A percentile compares a stretch with the other conserved stretches of the same genome.
phyloP scores from a whole-genome alignment of 2,888 invertebrate species.

The Nomada goodeniana region DNA sequence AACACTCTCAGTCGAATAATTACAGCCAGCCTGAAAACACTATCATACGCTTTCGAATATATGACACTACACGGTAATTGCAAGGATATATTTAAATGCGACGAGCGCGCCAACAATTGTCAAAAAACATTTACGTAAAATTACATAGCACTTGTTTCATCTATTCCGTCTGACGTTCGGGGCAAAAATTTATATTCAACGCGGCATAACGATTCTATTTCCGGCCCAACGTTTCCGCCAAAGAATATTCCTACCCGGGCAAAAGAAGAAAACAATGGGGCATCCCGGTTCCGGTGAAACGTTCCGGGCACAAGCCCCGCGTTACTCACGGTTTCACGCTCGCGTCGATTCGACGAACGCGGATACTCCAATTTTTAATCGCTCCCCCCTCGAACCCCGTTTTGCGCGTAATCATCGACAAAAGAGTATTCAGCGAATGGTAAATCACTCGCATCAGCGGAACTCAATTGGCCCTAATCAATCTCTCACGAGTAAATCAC shows the following conservation, averaged over 20 bases:
- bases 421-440: slow-evolving; percentile 50
- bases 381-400: background rate
- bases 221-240: too few relatives aligned
- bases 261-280: slow-evolving; percentile 3
- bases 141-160: too few relatives aligned
- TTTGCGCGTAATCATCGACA: slow-evolving; percentile 29
- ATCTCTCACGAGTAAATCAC: slow-evolving; percentile 59
- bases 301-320: background rate
- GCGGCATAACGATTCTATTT: too few relatives aligned
- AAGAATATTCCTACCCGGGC: background rate
- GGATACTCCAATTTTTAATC: slow-evolving; percentile 5
- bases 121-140: too few relatives aligned
- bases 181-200: too few relatives aligned
- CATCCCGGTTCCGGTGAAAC: background rate
- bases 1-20: too few relatives aligned
- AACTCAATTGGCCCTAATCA: slow-evolving; percentile 58
- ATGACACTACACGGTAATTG: too few relatives aligned
- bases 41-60: too few relatives aligned
- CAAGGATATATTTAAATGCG: too few relatives aligned
- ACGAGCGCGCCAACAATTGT: too few relatives aligned
- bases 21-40: too few relatives aligned
- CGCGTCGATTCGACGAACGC: background rate
- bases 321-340: background rate
- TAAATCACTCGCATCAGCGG: slow-evolving; percentile 51
- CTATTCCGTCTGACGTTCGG: background rate